Evolutionary conservation across 2,888 invertebrate genomes (phyloP), one percentile per base, ranked within the genome.

Genomic region (Sarcophaga caerulescens): DNA sequence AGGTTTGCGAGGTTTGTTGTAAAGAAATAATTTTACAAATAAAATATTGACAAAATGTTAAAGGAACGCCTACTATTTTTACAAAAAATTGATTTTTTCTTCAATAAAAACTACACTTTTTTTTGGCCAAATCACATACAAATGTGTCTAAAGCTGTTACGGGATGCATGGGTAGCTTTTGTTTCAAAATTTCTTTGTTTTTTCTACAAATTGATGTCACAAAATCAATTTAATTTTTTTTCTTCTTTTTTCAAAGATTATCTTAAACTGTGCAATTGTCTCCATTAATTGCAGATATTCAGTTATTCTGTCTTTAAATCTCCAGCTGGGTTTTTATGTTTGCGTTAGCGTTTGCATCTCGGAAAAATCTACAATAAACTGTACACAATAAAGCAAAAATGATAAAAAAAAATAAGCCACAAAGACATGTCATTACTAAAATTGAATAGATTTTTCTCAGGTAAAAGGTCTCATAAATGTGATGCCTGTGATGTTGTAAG

Each of bases 281-380:
- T 60, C 3, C 10, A 65, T 60, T 74, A 84, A 75, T 79, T 79
- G 65, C 63, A 70, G 47, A 75, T 68, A 44, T 75, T 75, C 47
- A 5, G 35, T 35, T n/a, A 71, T 57, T 52, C 12, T 47, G 19
- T 60, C 6, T 47, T 44, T 21, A 4, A 11, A 44, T 21, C 17
- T 79, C 85, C 85, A 85, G 85, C 85, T 85, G 85, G 57, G 74
- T 66, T 66, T 81, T 85, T 78, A 47, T 83, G 19, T 66, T 35
- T 3, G 11, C 21, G n/a, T n/a, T 60, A 17, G 73, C 47, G n/a
- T n/a, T 60, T 19, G 73, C 47, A n/a, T n/a, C n/a, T n/a, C n/a
- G n/a, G n/a, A n/a, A n/a, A n/a, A n/a, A 63, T 79, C 59, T 60
- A 47, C 3, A 47, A 47, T 8, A 52, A 70, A 65, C 21, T 65